Base-by-base conservation (phyloP, 1,140 invertebrate genomes). In the Drosophila nigrodunni region DNA sequence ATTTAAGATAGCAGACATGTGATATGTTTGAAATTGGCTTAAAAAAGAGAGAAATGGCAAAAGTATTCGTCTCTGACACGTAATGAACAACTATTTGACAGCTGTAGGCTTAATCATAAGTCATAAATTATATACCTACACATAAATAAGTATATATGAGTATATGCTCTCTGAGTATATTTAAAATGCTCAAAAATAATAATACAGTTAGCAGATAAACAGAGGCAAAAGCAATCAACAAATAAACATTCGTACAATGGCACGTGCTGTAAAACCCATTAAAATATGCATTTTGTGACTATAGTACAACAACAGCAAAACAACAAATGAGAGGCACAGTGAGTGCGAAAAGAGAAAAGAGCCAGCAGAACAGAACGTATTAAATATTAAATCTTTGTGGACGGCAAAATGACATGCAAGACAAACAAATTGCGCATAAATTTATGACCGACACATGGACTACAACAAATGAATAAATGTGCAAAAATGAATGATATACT, bases 181-280 rank as follows among this genome's bases (percentile, higher is more conserved):
- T 67, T n/a, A 60, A 71, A 58, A 75, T 60, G 49, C 39, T 41
- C 35, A 62, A 47, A 62, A 66, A 68, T 69, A 77, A 70, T 59
- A 59, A 47, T 21, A 67, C 10, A 55, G 58, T 69, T 49, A 74
- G 21, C 10, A 55, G 58, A 74, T 49, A 74, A 34, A 71, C 55
- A 66, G 41, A 70, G 55, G 41, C 54, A 67, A 66, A 59, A 50
- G 58, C 44, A 74, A 80, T 77, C 68, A 61, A 67, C 72, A 87
- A 82, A 82, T 77, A 74, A 81, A 88, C 61, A 78, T 65, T 64
- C 44, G 15, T 11, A 35, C 47, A 34, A 62, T 62, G 82, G 83
- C 83, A 87, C 83, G 83, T 87, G 83, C 83, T 88, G 83, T 87
- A 87, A 87, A 87, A 80, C 74, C 85, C 80, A 87, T 87, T 83